Evolutionary conservation across 2,113 vertebrate genomes (phyloP).

Genomic region (Drymodes brunneopygia): DNA sequence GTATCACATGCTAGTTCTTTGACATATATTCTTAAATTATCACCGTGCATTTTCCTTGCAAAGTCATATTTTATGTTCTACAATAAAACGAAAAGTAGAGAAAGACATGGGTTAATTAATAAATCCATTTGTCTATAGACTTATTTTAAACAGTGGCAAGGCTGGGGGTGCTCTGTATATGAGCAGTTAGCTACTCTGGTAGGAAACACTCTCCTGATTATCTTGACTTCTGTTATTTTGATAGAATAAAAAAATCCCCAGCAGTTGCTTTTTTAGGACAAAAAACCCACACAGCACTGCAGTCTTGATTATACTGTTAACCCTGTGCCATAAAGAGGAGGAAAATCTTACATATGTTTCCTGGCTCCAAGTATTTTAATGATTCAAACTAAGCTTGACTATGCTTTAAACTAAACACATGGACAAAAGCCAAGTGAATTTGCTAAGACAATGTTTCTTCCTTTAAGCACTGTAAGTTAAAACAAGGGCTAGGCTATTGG

Average conservation of each 20-base stretch:
- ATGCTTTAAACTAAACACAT: constrained; percentile 67
- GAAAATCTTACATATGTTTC: constrained; percentile 58
- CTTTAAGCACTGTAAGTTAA: constrained; percentile 40
- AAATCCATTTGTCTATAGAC: background rate
- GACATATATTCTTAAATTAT: background rate
- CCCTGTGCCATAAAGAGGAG: constrained; percentile 47
- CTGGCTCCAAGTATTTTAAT: constrained; percentile 64
- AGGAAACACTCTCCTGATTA: constrained; percentile 14
- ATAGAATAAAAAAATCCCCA: constrained; percentile 31
- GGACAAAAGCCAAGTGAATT: constrained; percentile 49
- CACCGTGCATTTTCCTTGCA: background rate
- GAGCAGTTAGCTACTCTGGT: constrained; percentile 31
- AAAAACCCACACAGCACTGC: background rate
- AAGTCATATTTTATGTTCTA: background rate
- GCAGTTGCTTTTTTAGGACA: constrained; percentile 57
- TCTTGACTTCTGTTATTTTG: constrained; percentile 42
- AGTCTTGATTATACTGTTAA: constrained; percentile 59
- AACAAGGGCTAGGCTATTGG: constrained; percentile 22
- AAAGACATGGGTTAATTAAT: background rate
- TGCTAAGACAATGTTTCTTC: constrained; percentile 53
- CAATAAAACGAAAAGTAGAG: constrained; percentile 1
- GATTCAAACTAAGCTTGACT: constrained; percentile 69
- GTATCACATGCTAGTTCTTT: background rate
- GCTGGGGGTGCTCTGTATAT: background rate
- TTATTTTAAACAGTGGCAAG: constrained; percentile 47